Evolutionary conservation across 1,140 invertebrate species (phyloP), one percentile per base, ranked within the genome.

Genomic region (Caenorhabditis briggsae): DNA sequence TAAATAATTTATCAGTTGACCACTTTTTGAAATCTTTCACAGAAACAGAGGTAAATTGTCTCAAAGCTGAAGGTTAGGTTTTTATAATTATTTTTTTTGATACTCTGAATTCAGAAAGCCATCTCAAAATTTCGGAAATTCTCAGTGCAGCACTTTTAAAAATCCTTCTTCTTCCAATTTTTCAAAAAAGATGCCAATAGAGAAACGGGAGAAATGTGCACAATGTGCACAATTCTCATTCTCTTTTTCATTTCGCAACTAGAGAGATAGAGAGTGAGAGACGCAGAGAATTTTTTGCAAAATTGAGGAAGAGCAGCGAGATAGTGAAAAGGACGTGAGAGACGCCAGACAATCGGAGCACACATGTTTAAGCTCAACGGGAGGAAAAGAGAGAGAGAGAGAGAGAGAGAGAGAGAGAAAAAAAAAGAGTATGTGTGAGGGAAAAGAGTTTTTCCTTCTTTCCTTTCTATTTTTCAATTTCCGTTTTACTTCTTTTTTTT

Each of bases 321-420:
- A 74, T 16, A 18, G 41, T 25, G 41, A 16, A 6, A 64, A n/a
- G 3, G 20, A 20, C 20, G 5, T 8, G 33, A 58, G 20, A 58
- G 56, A 20, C 18, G 33, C 33, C 33, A 33, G 33, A 58, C 56
- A 74, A 43, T 3, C 18, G 65, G 65, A 74, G 65, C 65, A 74
- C 56, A 59, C 65, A 74, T 74, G 33, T 74, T 74, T 74, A 74
- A 74, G 65, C 65, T 25, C 33, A 33, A 33, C 33, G 33, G 33
- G 33, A 33, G 33, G 33, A 33, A 33, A 33, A 33, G 33, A 33
- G 33, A 33, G 33, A 33, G 33, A 33, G 33, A 33, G 33, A 33
- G 33, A 33, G 33, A 33, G 33, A 33, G 33, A 33, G 33, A 33
- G 33, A 33, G 33, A 33, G 33, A 33, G 33, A 33, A 3, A 33